Evolutionary conservation across 2,113 vertebrate species (phyloP).

Genomic region (Oostethus manadensis): DNA sequence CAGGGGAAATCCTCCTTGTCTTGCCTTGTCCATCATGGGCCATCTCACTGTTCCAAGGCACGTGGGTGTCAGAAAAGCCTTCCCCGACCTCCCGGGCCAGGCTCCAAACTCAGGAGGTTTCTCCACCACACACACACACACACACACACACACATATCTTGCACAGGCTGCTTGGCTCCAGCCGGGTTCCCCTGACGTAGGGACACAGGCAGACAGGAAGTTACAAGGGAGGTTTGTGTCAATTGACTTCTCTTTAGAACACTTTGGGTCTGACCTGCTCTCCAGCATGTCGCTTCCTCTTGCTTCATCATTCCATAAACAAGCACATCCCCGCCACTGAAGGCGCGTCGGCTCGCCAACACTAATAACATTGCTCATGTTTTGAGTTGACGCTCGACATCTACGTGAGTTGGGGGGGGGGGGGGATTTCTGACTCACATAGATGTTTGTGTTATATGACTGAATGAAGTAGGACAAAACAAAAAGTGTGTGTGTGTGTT

Average conservation of each 20-base stretch:
- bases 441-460: conserved; percentile 15
- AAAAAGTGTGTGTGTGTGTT: conserved; percentile 16
- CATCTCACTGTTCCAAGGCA: conserved; percentile 54
- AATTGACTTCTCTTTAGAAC: conserved; percentile 64
- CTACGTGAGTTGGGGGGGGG: conserved; percentile 27
- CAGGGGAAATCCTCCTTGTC: conserved; percentile 70
- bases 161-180: conserved; percentile 53
- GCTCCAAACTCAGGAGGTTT: conserved; percentile 29
- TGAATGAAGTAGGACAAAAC: conserved; percentile 13
- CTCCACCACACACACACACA: conserved; percentile 20
- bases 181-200: conserved; percentile 63
- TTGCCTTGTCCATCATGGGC: conserved; percentile 63
- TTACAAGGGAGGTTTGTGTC: conserved; percentile 68
- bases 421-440: conserved; percentile 14
- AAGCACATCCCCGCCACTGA: conserved; percentile 64
- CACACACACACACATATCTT: conserved; percentile 22
- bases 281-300: conserved; percentile 63
- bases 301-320: conserved; percentile 66
- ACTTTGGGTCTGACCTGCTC: conserved; percentile 67
- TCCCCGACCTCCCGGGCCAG: conserved; percentile 15
- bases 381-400: conserved; percentile 52
- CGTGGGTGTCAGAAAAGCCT: conserved; percentile 39
- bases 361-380: conserved; percentile 70
- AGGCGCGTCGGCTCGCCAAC: conserved; percentile 49
- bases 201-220: conserved; percentile 67